Evolutionary conservation across 1,140 invertebrate species (phyloP).

Genomic region (Lucilia sericata): DNA sequence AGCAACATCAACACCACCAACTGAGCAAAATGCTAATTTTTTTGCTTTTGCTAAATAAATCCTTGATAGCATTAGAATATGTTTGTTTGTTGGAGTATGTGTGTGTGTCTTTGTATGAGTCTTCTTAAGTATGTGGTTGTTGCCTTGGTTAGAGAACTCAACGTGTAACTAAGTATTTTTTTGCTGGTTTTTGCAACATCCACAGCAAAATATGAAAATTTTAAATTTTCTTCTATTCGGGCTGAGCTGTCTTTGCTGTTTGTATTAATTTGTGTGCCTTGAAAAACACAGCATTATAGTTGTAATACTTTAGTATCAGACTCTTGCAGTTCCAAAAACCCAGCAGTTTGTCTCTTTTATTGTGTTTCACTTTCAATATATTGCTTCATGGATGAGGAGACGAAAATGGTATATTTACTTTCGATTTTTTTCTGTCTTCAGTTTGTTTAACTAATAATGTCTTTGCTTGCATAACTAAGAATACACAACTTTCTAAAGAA

Average conservation of each 20-base stretch:
- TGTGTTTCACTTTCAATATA: conserved; percentile 16
- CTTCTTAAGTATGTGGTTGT: conserved; percentile 20
- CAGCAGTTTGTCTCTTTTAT: no score
- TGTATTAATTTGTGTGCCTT: background rate
- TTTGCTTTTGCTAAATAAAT: conserved; percentile 24
- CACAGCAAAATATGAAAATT: background rate
- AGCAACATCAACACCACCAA: background rate
- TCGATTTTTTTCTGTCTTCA: background rate
- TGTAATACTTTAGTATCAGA: background rate
- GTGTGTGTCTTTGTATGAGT: background rate
- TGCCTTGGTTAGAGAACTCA: background rate
- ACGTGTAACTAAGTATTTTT: background rate
- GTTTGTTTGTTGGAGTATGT: background rate
- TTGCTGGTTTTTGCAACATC: background rate
- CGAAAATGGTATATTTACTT: background rate
- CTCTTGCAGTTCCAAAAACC: background rate
- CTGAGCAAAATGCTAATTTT: conserved; percentile 33
- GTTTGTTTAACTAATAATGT: background rate
- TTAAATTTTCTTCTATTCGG: background rate
- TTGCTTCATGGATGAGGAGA: background rate
- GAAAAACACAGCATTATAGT: background rate
- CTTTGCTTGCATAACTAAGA: no score
- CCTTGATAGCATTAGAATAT: background rate
- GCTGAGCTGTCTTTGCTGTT: background rate
- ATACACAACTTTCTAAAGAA: no score